Percentiles rank a stretch among this genome's conserved stretches.
Conservation (phyloP, 1,140 invertebrate genomes). For the Drosophila micromelanica region DNA sequence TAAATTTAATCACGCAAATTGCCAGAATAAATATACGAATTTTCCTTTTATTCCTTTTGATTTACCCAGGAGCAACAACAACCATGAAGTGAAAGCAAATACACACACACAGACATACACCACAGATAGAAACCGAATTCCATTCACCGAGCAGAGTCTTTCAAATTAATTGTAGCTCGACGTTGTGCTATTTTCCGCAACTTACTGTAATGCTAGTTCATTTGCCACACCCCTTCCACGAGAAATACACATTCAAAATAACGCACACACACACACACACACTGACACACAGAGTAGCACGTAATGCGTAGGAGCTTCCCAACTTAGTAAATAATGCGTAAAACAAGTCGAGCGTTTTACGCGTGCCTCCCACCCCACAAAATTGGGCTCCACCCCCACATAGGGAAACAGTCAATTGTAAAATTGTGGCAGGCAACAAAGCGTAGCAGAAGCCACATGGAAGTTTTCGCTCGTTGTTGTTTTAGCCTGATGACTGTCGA, state of each 20-base stretch:
- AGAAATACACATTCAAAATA: neutral
- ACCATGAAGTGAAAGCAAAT: neutral
- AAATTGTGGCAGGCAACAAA: constrained; percentile 74
- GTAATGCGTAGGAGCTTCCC: constrained; percentile 50
- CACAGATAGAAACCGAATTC: constrained; percentile 15
- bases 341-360: constrained; percentile 81
- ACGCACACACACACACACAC: constrained; percentile 18
- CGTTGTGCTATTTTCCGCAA: constrained; percentile 77
- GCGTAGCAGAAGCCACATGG: constrained; percentile 40
- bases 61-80: neutral
- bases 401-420: constrained; percentile 74
- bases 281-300: constrained; percentile 10
- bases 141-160: constrained; percentile 45
- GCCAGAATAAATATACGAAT: constrained; percentile 7
- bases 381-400: neutral
- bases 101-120: neutral
- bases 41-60: constrained; percentile 13
- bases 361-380: constrained; percentile 4
- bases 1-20: constrained; percentile 22
- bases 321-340: constrained; percentile 82
- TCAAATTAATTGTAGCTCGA: constrained; percentile 73
- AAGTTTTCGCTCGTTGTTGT: constrained; percentile 21
- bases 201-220: constrained; percentile 73
- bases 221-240: constrained; percentile 57
- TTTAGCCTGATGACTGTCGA: constrained; percentile 44